Conservation (phyloP, 2,113 vertebrate genomes). For the Urocynchramus pylzowi region DNA sequence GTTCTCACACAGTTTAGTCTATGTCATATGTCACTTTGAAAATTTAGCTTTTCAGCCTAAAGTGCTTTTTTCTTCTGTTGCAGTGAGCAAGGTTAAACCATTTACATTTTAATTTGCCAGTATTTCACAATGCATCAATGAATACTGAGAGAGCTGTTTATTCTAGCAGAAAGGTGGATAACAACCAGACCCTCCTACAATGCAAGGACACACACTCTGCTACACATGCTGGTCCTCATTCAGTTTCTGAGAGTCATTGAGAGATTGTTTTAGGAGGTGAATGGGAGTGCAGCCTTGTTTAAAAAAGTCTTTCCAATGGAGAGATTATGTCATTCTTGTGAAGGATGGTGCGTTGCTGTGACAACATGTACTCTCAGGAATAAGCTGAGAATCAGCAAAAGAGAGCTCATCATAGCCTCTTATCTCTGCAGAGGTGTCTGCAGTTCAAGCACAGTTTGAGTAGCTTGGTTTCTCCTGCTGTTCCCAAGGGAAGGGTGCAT, state of each 20-base stretch:
- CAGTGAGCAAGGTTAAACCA: background rate
- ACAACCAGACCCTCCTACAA: background rate
- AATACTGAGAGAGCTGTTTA: background rate
- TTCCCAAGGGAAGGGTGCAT: background rate
- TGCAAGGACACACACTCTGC: background rate
- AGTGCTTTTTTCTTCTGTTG: background rate
- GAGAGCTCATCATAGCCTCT: background rate
- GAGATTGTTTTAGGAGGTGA: background rate
- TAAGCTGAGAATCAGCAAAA: constrained; percentile 3
- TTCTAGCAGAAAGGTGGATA: background rate
- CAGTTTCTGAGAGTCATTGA: background rate
- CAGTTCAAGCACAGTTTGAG: background rate
- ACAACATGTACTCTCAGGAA: background rate
- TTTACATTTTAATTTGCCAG: background rate
- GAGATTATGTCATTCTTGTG: background rate
- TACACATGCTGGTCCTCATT: background rate
- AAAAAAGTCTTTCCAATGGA: background rate
- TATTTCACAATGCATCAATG: background rate
- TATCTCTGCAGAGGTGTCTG: background rate
- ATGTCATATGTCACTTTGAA: background rate
- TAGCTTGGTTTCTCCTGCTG: background rate
- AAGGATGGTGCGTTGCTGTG: background rate
- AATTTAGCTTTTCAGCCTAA: background rate
- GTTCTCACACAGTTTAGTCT: background rate
- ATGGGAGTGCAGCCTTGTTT: background rate